Base-by-base conservation (phyloP, 30 jellyfish, hydroid and myxozoan genomes). In the Aurelia aurita complex sp. Pacific region DNA sequence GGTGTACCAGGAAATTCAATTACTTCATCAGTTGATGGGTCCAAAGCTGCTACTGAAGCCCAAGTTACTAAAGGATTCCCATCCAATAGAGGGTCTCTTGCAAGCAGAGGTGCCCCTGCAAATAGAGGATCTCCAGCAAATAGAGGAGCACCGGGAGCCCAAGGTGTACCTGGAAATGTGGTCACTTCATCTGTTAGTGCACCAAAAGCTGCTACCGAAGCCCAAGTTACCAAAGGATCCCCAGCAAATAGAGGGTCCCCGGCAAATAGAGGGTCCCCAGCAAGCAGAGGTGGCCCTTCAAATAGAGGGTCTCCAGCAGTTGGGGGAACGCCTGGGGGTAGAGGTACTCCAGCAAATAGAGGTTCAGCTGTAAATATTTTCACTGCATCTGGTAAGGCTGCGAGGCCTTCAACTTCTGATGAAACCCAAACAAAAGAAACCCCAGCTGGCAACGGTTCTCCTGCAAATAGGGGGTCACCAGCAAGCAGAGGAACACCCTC, bases 111-210 rank as follows among this genome's bases (percentile, higher is more conserved):
- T 10, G 62, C 38, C n/a, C 43, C 62, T 17, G 46, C 74, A 10
- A 34, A 12, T 10, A 54, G 85, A 35, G 85, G 85, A 8, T 5
- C 74, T 23, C 43, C 74, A 12, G 29, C 69, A 13, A 46, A 42
- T 75, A 65, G 89, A 79, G 80, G 89, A n/a, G 89, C 73, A 42
- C 79, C 79, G 1, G 52, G 79, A 64, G 73, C 72, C 12, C 63
- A 79, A 67, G 81, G 89, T 4, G 32, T 54, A 64, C 73, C 73
- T 11, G 73, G 53, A 63, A 23, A 15, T 51, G 55, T 32, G n/a
- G 76, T 67, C 17, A 29, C 35, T 11, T 50, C 85, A 18, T 40
- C 74, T n/a, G 50, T 61, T 32, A 35, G 69, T 16, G 87, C 14
- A 6, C 57, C 57, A 9, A 46, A 46, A 46, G 14, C 57, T 46